Base-by-base conservation (phyloP, 2,113 vertebrate genomes). In the Pica pica region DNA sequence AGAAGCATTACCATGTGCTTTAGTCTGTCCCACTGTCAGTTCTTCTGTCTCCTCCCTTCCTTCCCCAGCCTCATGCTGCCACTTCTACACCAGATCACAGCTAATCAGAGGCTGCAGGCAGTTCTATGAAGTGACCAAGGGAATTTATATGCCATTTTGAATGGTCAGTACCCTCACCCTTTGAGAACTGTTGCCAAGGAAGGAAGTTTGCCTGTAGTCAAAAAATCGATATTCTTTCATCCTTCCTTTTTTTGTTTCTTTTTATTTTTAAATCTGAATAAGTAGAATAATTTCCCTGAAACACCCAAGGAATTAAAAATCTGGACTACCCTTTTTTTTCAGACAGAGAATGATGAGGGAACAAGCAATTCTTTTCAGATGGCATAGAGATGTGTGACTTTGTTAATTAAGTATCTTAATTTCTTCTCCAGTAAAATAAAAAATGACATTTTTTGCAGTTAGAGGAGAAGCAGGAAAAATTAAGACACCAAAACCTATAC, bases 331-430 rank as follows among this genome's bases (percentile, higher is more conserved):
- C 1, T 20, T 60, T 71, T 63, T 63, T 28, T 41, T 7, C 18
- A 42, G 6, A 8, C 9, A 47, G 28, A 27, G 6, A 13, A 82
- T 17, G 3, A 49, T 44, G 11, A 65, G 4, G 6, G 21, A 68
- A 39, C 3, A 52, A 65, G 4, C 4, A 24, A 37, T 56, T 56
- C 0, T 61, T 52, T 83, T 61, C 13, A 78, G 26, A 22, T 10
- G 15, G 6, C 19, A 39, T n/a, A 9, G 1, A 39, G 28, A 49
- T 11, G 0, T 41, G 4, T n/a, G 16, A 59, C 6, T 55, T 81
- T 44, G 9, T 42, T 42, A 63, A 37, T 26, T 19, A 11, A 5
- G 6, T 41, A 31, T 30, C 12, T 88, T 21, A 28, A 2, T 41
- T 92, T 74, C 39, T 37, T 24, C 13, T 78, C 10, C 11, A 59